Evolutionary conservation across 2,113 vertebrate species (phyloP).

Genomic region (Rallus limicola): DNA sequence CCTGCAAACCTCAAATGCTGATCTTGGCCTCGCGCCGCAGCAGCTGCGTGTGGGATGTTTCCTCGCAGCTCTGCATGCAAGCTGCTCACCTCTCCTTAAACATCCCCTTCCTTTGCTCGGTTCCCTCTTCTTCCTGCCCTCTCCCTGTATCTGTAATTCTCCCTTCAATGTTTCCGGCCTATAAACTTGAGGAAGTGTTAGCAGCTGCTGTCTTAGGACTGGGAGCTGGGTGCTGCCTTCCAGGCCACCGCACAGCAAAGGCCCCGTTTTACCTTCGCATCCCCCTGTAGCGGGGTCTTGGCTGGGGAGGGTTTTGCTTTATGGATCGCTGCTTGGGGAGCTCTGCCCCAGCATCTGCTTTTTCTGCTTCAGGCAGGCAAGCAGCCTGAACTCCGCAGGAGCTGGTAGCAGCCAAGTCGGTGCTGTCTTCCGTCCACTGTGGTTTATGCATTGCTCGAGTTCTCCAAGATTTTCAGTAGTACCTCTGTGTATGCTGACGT

Average conservation of each 20-base stretch:
- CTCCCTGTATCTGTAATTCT: background rate
- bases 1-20: background rate
- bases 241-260: background rate
- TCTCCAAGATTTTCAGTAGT: background rate
- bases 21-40: rapidly evolving
- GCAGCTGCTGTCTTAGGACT: background rate
- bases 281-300: background rate
- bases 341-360: background rate
- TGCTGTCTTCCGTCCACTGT: background rate
- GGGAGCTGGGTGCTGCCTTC: background rate
- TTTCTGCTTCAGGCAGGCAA: background rate
- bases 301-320: background rate
- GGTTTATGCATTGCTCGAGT: background rate
- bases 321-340: background rate
- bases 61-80: background rate
- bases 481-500: background rate
- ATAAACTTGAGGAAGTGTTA: background rate
- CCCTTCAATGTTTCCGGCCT: background rate
- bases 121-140: background rate
- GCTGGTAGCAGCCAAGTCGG: background rate
- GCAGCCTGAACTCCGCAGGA: background rate
- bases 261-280: background rate
- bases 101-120: background rate
- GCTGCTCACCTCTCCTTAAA: background rate
- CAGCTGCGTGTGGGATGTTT: rapidly evolving